These are phyloP conservation scores for Melitaea cinxia DNA, from an alignment of 1,140 invertebrate genomes.

Conservation along the genomic window DNA sequence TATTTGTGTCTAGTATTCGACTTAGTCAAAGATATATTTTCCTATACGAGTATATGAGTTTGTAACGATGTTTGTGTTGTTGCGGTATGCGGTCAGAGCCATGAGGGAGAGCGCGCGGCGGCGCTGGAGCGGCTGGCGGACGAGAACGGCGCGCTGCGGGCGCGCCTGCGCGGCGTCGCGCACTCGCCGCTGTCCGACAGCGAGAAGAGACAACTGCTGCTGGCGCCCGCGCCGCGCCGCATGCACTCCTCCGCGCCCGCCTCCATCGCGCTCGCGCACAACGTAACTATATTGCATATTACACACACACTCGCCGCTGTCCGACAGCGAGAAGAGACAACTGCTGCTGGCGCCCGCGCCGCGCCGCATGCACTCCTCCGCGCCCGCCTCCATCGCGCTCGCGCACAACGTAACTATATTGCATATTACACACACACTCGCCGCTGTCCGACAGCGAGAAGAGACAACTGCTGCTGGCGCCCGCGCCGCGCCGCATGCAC, in stretches of 20 bases:
- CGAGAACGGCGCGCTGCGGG: slow-evolving; percentile 88
- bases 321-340: too few species aligned
- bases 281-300: slow-evolving; percentile 41
- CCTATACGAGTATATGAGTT: too few species aligned
- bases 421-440: too few species aligned
- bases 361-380: too few species aligned
- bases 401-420: too few species aligned
- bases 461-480: too few species aligned
- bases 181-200: slow-evolving; percentile 91
- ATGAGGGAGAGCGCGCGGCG: slow-evolving; percentile 82
- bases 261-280: slow-evolving; percentile 69
- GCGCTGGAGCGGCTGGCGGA: slow-evolving; percentile 85
- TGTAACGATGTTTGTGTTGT: neutral
- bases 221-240: slow-evolving; percentile 84
- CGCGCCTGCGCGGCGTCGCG: slow-evolving; percentile 88
- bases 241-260: slow-evolving; percentile 82
- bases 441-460: too few species aligned
- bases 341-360: too few species aligned
- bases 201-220: slow-evolving; percentile 89
- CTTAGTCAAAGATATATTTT: too few species aligned
- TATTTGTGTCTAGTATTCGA: too few species aligned
- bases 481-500: too few species aligned
- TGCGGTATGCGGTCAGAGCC: slow-evolving; percentile 30
- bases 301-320: neutral
- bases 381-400: too few species aligned